Conservation (phyloP, 2,888 invertebrate genomes). For the Rosalia funebris region DNA sequence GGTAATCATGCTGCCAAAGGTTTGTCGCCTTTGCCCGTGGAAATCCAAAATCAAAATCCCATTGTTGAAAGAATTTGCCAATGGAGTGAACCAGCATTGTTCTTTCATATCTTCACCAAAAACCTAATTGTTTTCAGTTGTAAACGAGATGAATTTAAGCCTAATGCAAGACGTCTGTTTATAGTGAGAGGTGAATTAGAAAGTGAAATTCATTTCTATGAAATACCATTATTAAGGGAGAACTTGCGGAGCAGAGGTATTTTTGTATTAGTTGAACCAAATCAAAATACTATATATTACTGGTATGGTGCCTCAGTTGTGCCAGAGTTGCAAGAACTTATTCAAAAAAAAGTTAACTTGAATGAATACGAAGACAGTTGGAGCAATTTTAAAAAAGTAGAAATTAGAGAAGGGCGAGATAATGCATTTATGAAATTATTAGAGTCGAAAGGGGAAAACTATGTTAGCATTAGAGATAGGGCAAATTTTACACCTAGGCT, state of each 20-base stretch:
- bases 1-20: constrained; percentile 48
- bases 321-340: neutral
- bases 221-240: constrained; percentile 42
- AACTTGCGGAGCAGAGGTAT: constrained; percentile 46
- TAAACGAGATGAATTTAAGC: constrained; percentile 34
- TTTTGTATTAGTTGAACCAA: constrained; percentile 44
- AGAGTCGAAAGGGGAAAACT: constrained; percentile 17
- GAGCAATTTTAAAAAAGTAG: constrained; percentile 34
- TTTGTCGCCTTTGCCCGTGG: constrained; percentile 47
- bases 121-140: constrained; percentile 40
- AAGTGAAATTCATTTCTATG: constrained; percentile 48
- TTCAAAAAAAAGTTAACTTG: constrained; percentile 18
- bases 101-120: constrained; percentile 45
- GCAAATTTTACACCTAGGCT: constrained; percentile 43
- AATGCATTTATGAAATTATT: constrained; percentile 33
- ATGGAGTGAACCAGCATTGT: constrained; percentile 51
- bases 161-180: constrained; percentile 39
- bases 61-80: constrained; percentile 48
- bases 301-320: constrained; percentile 45
- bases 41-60: constrained; percentile 43
- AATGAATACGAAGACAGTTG: constrained; percentile 34
- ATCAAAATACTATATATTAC: constrained; percentile 33
- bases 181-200: constrained; percentile 45
- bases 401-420: constrained; percentile 41
- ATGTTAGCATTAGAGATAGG: constrained; percentile 25